phyloP scores from a whole-genome alignment of 2,113 vertebrate species.

The Eurypyga helias region DNA sequence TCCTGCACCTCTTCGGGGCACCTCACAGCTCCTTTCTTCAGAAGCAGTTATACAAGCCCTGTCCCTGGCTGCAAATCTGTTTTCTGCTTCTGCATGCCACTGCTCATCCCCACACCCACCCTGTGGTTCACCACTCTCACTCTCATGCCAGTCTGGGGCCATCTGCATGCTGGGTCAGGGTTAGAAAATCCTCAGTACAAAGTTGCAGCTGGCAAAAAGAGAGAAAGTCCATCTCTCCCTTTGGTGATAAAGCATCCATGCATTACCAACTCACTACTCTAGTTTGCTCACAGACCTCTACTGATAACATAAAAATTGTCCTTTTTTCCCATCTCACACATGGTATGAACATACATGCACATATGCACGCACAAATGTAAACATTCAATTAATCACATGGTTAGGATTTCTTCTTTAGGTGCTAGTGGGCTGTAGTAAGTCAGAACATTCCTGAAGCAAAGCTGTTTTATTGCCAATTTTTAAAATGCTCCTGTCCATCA shows the following conservation, averaged over 20 bases:
- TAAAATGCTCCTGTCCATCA: neutral
- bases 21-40: neutral
- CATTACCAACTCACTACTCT: neutral
- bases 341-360: too few species aligned
- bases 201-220: neutral
- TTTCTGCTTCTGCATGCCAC: neutral
- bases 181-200: neutral
- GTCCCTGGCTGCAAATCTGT: neutral
- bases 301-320: neutral
- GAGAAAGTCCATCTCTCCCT: neutral
- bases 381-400: neutral
- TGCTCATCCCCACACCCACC: neutral
- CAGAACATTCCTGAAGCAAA: neutral
- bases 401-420: neutral
- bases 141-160: neutral
- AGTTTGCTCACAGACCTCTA: neutral
- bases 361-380: neutral
- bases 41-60: neutral
- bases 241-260: neutral
- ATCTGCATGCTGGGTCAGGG: accelerated
- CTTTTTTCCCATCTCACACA: neutral
- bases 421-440: neutral
- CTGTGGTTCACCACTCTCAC: neutral
- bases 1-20: neutral
- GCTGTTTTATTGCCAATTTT: neutral